Evolutionary conservation across 2,113 vertebrate species (phyloP), one percentile per base, ranked within the genome.

Genomic region (Prionailurus viverrinus): DNA sequence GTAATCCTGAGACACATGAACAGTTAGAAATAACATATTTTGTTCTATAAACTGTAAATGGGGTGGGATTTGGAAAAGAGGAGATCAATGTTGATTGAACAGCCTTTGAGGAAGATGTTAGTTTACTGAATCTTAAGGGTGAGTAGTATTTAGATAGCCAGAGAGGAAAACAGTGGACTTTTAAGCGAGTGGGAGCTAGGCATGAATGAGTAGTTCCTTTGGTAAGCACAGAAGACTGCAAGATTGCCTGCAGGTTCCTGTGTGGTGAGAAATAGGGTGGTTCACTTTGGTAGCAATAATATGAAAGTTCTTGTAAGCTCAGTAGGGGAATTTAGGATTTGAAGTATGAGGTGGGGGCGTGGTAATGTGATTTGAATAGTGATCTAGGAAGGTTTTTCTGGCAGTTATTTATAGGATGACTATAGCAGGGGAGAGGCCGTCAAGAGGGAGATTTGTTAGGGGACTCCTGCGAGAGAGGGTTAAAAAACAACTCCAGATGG

Each of bases 21-120:
- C 12, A 27, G 80, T 84, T 48, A 89, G 58, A 94, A 92, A 36
- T 45, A 83, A 66, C 25, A 53, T 15, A 14, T 5, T 74, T 9
- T 68, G 16, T 53, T 23, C 12, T 25, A 61, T 18, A 55, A 87
- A 69, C 55, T 48, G 36, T 48, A 69, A 95, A 45, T n/a, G 16
- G 7, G 31, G 13, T 66, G 19, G 7, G 39, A 41, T 48, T 66
- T 39, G 83, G 69, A 53, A 94, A 94, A 92, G 11, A 18, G 5
- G 25, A 73, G 29, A 51, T 73, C 3, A 31, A 1, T 48, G 39
- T 63, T 45, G 65, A 45, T 61, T 36, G 55, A 61, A 51, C 25
- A 45, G 74, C 53, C 31, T 90, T 89, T 82, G 78, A 97, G 65
- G 18, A 82, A 85, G n/a, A 82, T 4, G 11, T 90, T 74, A 85